Base-by-base conservation (phyloP, 2,888 invertebrate genomes). In the Eulithis prunata region DNA sequence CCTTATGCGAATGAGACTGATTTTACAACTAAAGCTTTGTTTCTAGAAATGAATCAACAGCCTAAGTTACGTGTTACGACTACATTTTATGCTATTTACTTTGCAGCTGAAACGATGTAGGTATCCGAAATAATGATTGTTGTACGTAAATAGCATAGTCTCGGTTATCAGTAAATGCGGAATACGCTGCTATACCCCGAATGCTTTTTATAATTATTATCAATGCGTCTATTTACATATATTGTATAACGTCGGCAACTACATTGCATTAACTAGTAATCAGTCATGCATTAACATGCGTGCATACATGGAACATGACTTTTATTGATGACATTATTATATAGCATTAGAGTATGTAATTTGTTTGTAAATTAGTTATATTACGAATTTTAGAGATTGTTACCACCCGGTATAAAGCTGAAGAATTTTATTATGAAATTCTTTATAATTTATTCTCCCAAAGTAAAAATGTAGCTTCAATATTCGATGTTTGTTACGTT, bases 1-100 rank as follows among this genome's bases (percentile, higher is more conserved):
- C 92, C 92, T 93, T 92, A 92, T 92, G 92, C 89, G 91, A 91
- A 92, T 91, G 92, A 93, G 92, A 93, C 92, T 93, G 92, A 93
- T 91, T 93, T 93, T 90, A 90, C 87, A 89, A 87, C 84, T 88
- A 88, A 90, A 84, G 88, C 86, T 91, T 90, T 87, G 86, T 87
- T 87, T 86, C 83, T 87, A 87, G 79, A 81, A 78, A 82, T 82
- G 84, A 87, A 84, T 87, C 79, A 75, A 76, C 80, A 83, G 84
- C 84, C 85, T 84, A 82, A 81, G 74, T 81, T 77, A 72, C 74
- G 72, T 72, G 74, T 73, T 75, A 75, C 66, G 77, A 74, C 71
- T 76, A 73, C 66, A 58, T 57, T 64, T 68, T 54, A 55, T 68
- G 68, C 61, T 61, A 58, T 58, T 66, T 64, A 63, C 63, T 47